phyloP scores from a whole-genome alignment of 1,140 invertebrate genomes.

The Mamestra configurata region DNA sequence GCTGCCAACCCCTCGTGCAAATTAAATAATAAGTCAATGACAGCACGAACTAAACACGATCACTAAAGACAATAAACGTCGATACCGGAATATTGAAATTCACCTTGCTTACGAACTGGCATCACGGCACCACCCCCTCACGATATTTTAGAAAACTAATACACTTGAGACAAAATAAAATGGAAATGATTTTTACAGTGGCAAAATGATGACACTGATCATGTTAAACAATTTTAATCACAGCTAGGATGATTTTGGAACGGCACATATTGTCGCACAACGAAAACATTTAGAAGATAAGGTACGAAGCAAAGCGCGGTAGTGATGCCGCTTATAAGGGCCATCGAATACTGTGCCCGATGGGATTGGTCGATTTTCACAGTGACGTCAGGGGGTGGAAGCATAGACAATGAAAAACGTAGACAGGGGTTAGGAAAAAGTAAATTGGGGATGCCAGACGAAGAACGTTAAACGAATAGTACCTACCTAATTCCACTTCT shows the following conservation, averaged over 20 bases:
- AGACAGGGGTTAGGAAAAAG: constrained; percentile 72
- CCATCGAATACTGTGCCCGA: constrained; percentile 78
- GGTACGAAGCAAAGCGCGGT: constrained; percentile 73
- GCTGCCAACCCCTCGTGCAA: constrained; percentile 55
- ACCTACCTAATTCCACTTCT: not conserved
- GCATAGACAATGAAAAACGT: constrained; percentile 80
- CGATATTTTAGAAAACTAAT: constrained; percentile 82
- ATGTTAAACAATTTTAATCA: constrained; percentile 81
- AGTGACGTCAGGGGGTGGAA: constrained; percentile 86
- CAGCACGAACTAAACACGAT: constrained; percentile 43
- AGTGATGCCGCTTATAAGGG: constrained; percentile 77
- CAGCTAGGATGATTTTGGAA: constrained; percentile 75
- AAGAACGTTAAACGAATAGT: not conserved
- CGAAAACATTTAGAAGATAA: constrained; percentile 82
- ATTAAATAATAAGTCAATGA: constrained; percentile 53
- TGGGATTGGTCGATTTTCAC: constrained; percentile 87
- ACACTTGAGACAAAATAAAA: constrained; percentile 79
- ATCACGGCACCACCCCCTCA: constrained; percentile 87
- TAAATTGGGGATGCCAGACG: constrained; percentile 47
- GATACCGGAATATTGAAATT: constrained; percentile 66
- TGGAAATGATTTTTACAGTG: constrained; percentile 73
- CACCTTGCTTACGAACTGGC: constrained; percentile 89
- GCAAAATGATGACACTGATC: constrained; percentile 63
- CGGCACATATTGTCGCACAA: constrained; percentile 74
- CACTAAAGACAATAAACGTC: constrained; percentile 39